These are phyloP conservation scores for Vultur gryphus DNA, from an alignment of 2,797 vertebrate species.

Conservation along the genomic window DNA sequence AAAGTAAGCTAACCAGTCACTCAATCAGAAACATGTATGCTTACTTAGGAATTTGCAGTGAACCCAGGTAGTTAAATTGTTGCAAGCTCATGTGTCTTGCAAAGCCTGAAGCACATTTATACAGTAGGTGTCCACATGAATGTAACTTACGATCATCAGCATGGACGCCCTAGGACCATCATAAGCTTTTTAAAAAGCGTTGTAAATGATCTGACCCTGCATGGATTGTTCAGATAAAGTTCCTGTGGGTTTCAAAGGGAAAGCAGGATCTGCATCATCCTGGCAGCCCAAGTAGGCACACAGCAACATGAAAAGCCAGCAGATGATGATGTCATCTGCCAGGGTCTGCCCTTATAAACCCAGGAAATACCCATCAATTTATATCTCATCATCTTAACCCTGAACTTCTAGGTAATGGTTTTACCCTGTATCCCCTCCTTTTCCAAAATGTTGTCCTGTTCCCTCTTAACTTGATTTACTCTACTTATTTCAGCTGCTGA, in stretches of 20 bases:
- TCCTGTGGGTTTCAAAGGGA: neutral
- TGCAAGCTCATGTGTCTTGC: neutral
- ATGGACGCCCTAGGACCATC: neutral
- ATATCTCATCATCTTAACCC: conserved; percentile 66
- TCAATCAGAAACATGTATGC: neutral
- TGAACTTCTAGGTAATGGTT: conserved; percentile 48
- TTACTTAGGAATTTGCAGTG: neutral
- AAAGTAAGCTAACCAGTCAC: neutral
- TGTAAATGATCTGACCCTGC: neutral
- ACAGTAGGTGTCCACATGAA: neutral
- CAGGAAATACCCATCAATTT: conserved; percentile 69
- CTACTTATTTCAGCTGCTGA: conserved; percentile 72
- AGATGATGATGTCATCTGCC: conserved; percentile 28
- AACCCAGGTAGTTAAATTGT: neutral
- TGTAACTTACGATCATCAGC: neutral
- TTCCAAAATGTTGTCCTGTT: conserved; percentile 68
- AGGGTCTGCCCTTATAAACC: conserved; percentile 38
- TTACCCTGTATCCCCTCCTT: conserved; percentile 33
- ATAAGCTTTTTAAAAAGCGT: neutral
- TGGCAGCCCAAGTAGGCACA: neutral
- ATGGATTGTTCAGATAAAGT: neutral
- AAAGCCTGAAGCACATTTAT: neutral
- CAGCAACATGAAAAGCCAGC: neutral
- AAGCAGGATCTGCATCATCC: neutral
- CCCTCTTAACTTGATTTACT: conserved; percentile 78